phyloP scores from a whole-genome alignment of 2,888 invertebrate species.

The Melangyna quadrimaculata region DNA sequence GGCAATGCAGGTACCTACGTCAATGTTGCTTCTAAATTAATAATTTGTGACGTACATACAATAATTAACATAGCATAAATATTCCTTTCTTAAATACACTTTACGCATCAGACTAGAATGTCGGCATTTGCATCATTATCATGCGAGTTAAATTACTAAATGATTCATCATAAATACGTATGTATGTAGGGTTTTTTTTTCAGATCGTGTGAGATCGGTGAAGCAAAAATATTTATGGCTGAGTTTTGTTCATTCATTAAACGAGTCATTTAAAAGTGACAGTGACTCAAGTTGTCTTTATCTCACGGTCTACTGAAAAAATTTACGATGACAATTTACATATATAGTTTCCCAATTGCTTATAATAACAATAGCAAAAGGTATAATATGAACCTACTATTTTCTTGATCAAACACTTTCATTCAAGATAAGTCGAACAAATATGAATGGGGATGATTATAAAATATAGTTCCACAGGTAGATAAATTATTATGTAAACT shows the following conservation, averaged over 20 bases:
- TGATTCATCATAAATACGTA: too few relatives aligned
- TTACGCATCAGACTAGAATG: background rate
- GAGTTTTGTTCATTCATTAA: background rate
- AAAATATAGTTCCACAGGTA: too few relatives aligned
- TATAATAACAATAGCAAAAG: too few relatives aligned
- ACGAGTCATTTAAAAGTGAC: slow-evolving; percentile 1
- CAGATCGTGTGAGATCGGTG: slow-evolving; percentile 23
- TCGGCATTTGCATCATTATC: background rate
- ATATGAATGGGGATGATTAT: background rate
- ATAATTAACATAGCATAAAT: too few relatives aligned
- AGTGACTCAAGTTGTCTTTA: background rate
- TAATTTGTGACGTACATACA: background rate
- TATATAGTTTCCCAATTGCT: too few relatives aligned
- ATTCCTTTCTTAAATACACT: background rate
- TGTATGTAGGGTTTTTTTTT: background rate
- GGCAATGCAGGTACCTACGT: background rate
- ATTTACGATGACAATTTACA: slow-evolving; percentile 15
- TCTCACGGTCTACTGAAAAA: background rate
- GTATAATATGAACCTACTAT: too few relatives aligned
- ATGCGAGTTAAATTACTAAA: too few relatives aligned
- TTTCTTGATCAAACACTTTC: background rate
- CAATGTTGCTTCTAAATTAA: background rate
- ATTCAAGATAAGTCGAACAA: background rate
- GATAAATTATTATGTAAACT: too few relatives aligned
- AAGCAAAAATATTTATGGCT: background rate